Evolutionary conservation across 2,888 invertebrate genomes (phyloP).

Genomic region (Conomelus anceps): DNA sequence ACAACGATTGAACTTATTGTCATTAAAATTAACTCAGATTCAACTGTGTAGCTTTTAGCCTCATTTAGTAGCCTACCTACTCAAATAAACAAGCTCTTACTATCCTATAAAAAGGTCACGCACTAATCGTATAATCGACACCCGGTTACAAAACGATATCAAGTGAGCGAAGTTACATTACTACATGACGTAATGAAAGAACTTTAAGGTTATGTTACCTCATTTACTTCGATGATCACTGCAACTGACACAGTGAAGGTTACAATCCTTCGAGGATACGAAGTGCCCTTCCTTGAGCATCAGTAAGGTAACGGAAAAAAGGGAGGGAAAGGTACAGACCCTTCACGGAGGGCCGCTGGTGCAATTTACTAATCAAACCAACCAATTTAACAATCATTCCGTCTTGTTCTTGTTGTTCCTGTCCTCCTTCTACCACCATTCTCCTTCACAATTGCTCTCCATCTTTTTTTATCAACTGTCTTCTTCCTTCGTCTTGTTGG

Average conservation of each 20-base stretch:
- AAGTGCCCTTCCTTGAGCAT: background rate
- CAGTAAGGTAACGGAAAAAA: background rate
- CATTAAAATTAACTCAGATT: too few relatives aligned
- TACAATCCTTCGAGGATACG: too few relatives aligned
- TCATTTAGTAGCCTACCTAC: background rate
- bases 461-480: background rate
- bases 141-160: background rate
- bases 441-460: too few relatives aligned
- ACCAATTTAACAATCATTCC: conserved; percentile 22
- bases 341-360: conserved; percentile 44
- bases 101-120: background rate
- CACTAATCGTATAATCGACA: background rate
- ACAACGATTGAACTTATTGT: too few relatives aligned
- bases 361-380: conserved; percentile 23
- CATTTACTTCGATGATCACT: background rate
- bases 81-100: too few relatives aligned
- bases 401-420: background rate
- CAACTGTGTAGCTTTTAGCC: background rate
- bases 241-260: background rate
- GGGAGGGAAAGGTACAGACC: conserved; percentile 30
- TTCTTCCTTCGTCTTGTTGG: background rate
- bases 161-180: background rate
- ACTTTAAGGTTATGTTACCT: background rate
- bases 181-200: background rate
- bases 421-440: background rate